Percentiles rank a stretch among this genome's conserved stretches.
phyloP scores from a whole-genome alignment of 2,113 vertebrate species.

The Pluvianellus socialis region DNA sequence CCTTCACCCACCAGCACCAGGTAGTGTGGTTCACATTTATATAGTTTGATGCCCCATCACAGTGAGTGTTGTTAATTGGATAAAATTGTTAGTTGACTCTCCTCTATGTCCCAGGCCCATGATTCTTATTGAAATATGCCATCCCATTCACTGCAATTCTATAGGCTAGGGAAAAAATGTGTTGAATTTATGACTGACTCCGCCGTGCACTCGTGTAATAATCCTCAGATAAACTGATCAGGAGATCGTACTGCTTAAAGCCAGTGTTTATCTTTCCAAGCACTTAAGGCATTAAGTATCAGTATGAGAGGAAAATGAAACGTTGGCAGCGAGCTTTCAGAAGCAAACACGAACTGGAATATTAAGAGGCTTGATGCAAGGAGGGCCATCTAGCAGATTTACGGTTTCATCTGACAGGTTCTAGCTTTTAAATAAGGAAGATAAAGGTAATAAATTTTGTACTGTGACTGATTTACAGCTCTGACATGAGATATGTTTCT shows the following conservation, averaged over 20 bases:
- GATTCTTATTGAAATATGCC: neutral
- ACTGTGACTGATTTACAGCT: neutral
- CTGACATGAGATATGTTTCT: neutral
- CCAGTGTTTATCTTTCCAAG: slow-evolving; percentile 60
- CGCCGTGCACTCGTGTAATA: neutral
- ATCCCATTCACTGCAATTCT: neutral
- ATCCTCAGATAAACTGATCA: slow-evolving; percentile 60
- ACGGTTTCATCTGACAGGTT: neutral
- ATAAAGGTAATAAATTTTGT: neutral
- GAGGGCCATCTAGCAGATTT: neutral
- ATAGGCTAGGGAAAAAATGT: neutral
- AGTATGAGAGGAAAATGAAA: slow-evolving; percentile 37
- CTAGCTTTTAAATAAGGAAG: neutral
- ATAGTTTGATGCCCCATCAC: neutral
- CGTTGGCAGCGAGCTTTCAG: neutral
- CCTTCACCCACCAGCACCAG: neutral
- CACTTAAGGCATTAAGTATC: slow-evolving; percentile 61
- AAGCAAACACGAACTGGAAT: neutral
- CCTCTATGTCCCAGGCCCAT: neutral
- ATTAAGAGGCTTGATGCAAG: neutral
- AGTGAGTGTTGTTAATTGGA: neutral
- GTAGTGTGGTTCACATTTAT: neutral
- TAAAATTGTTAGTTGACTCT: neutral
- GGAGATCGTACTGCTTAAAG: slow-evolving; percentile 37
- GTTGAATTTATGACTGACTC: slow-evolving; percentile 19